Base-by-base conservation (phyloP, 2,797 vertebrate species). In the Acrossocheilus fasciatus region DNA sequence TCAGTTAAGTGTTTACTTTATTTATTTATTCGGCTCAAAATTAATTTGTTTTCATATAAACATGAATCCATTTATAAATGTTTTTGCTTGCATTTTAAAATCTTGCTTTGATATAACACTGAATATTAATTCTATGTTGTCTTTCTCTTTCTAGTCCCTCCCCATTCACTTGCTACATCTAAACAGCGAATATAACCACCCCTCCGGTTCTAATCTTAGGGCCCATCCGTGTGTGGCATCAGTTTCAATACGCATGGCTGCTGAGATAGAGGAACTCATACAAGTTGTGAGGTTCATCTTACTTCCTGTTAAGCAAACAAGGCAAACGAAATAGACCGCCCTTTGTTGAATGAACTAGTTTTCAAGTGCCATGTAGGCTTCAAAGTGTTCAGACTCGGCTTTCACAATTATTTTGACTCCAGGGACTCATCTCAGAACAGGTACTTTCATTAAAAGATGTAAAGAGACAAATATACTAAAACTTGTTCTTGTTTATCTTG, bases 221-320 rank as follows among this genome's bases (percentile, higher is more conserved):
- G 92, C 90, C 94, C 95, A 95, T 92, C 91, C 90, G 90, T 93
- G 91, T 89, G 41, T 92, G 92, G 91, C 92, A 93, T 93, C 92
- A 91, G 91, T 93, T 93, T 88, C 92, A 91, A 73, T 91, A 85
- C 82, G 91, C 92, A 91, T 96, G 95, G 93, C 91, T 92, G 93
- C 72, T 92, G 92, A 96, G 95, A 96, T 96, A 96, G 95, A 96
- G 95, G 94, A 95, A 96, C 95, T 91, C 86, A 93, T 90, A 92
- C 94, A 94, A 95, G 94, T 87, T 91, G 86, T 90, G 92, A 92
- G 91, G 91, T 91, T 94, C 93, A 75, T 93, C 93, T 91, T 90
- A 95, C 95, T 96, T 96, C 95, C 96, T 96, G 95, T 93, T 90
- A 92, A 94, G 88, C 91, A 83, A 88, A 89, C 92, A 93, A 91